Conservation (phyloP, 2,888 invertebrate genomes). For the Reticulitermes lucifugus region DNA sequence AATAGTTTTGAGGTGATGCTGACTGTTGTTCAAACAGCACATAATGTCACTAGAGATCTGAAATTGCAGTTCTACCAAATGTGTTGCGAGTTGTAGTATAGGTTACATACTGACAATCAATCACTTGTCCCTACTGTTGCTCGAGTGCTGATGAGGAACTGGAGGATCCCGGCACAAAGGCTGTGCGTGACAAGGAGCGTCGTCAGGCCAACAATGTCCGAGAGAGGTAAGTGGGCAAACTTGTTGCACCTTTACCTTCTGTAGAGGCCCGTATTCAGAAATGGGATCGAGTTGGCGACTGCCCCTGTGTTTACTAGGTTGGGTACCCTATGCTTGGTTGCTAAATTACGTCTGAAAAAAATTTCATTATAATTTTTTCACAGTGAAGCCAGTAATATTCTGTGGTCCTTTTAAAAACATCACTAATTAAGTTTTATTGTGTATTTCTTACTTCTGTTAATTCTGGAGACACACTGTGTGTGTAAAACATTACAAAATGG, state of each 20-base stretch:
- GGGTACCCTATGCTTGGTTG: not conserved
- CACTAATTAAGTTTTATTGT: too few relatives aligned
- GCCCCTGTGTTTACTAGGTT: not conserved
- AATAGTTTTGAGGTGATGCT: too few relatives aligned
- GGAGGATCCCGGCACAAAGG: constrained; percentile 89
- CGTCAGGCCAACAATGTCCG: constrained; percentile 98
- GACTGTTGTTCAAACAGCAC: too few relatives aligned
- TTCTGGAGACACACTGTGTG: too few relatives aligned
- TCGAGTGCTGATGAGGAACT: constrained; percentile 88
- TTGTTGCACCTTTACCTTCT: constrained; percentile 30
- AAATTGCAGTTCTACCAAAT: too few relatives aligned
- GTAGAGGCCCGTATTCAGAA: constrained; percentile 66
- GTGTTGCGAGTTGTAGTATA: too few relatives aligned
- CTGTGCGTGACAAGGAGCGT: constrained; percentile 93
- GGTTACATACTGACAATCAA: not conserved
- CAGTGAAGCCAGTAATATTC: too few relatives aligned
- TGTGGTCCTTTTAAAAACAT: too few relatives aligned
- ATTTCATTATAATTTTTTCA: not conserved
- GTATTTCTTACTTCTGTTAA: too few relatives aligned
- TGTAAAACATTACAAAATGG: too few relatives aligned
- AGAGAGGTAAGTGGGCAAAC: constrained; percentile 81
- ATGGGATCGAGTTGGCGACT: constrained; percentile 59
- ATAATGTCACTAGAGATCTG: too few relatives aligned
- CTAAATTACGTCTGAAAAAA: not conserved
- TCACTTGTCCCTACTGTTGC: constrained; percentile 67